Evolutionary conservation across 1,140 invertebrate species (phyloP).

Genomic region (Nylanderia fulva): DNA sequence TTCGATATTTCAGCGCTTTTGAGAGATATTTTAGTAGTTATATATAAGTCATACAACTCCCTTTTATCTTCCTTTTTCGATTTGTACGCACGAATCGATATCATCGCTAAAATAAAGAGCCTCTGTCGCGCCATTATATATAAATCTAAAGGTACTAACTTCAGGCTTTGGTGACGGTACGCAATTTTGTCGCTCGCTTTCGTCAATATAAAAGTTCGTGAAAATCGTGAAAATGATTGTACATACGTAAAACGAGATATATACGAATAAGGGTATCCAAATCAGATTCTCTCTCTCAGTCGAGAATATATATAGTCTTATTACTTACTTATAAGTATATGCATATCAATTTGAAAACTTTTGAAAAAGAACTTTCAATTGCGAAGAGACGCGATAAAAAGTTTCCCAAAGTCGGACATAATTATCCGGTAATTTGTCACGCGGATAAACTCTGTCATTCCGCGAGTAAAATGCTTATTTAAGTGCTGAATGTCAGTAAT

Average conservation of each 20-base stretch:
- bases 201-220: conserved; percentile 42
- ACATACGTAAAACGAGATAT: conserved; percentile 33
- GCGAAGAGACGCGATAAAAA: conserved; percentile 46
- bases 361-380: conserved; percentile 42
- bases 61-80: not conserved
- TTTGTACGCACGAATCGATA: not conserved
- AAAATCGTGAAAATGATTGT: conserved; percentile 49
- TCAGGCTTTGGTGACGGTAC: conserved; percentile 12
- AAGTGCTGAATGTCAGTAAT: not conserved
- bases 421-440: conserved; percentile 18
- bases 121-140: not conserved
- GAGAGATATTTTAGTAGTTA: not conserved
- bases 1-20: conserved; percentile 8
- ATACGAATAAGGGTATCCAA: conserved; percentile 2
- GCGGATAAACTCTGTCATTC: not conserved
- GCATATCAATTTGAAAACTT: conserved; percentile 20
- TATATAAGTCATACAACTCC: not conserved
- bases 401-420: conserved; percentile 5
- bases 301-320: not conserved
- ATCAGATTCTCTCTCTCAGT: conserved; percentile 20
- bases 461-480: not conserved
- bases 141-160: conserved; percentile 3
- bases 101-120: conserved; percentile 4
- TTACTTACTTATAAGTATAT: conserved; percentile 37
- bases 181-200: not conserved